Evolutionary conservation across 2,888 invertebrate species (phyloP).

Genomic region (Tipula lateralis): DNA sequence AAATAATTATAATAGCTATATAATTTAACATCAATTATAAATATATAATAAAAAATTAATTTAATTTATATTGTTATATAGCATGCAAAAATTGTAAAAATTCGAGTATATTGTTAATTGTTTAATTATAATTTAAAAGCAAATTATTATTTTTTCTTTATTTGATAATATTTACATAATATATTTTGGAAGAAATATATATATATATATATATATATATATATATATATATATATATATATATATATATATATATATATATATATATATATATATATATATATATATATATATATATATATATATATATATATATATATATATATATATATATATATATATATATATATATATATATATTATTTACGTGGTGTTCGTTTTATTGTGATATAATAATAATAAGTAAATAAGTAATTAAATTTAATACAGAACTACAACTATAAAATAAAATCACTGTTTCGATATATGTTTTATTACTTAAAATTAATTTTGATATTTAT

Average conservation of each 20-base stretch:
- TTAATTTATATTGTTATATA: background rate
- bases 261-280: background rate
- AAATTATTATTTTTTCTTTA: background rate
- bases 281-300: background rate
- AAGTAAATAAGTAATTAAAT: background rate
- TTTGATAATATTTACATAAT: background rate
- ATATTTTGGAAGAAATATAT: background rate
- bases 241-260: background rate
- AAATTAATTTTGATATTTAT: background rate
- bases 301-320: background rate
- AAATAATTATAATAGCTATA: slow-evolving; percentile 1
- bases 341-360: background rate
- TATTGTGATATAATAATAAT: background rate
- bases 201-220: background rate
- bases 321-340: background rate
- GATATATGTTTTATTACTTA: background rate
- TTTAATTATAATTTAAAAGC: background rate
- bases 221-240: background rate
- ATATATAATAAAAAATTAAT: background rate
- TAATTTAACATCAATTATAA: slow-evolving; percentile 19
- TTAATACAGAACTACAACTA: background rate
- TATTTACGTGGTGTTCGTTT: background rate
- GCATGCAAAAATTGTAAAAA: background rate
- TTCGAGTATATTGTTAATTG: background rate
- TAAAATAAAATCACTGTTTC: slow-evolving; percentile 14